Base-by-base conservation (phyloP, 2,797 vertebrate species). In the Luscinia luscinia region DNA sequence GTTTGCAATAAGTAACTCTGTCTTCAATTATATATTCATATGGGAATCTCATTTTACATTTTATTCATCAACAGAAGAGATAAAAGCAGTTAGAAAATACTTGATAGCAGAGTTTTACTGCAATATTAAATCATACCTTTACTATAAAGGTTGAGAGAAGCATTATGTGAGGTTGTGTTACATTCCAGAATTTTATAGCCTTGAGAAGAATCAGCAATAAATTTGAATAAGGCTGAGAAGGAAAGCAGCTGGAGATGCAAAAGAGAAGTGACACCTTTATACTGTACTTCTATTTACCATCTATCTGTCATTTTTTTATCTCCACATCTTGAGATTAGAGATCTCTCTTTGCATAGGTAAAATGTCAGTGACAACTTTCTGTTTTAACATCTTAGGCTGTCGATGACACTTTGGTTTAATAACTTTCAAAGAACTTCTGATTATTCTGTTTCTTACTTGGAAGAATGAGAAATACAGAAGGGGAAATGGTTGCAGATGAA, bases 111-210 rank as follows among this genome's bases (percentile, higher is more conserved):
- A 86, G 41, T 76, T 95, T 96, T 94, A 94, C 78, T 89, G 77
- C 79, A 91, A 66, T 34, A 89, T 79, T 96, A 96, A 96, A 96
- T 96, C 94, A 96, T 88, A 91, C 32, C 79, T 95, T 82, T 59
- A 57, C 92, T 69, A 93, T 96, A 94, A 94, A 96, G 92, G 84
- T 90, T 86, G 87, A 92, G 91, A 46, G 93, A 91, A 93, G 69
- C 89, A 96, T 95, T 94, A 96, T 96, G 94, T 88, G 59, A 93
- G 82, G 87, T 96, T 95, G 92, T 96, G 92, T 93, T 96, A 95
- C 87, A 94, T 89, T 96, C 84, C 66, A 91, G 55, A 84, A 96
- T 94, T 96, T 96, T 95, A 95, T 16, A 94, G 87, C 59, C 62
- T 93, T 79, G 70, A 90, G 94, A 95, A 95, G 89, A 95, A 63